These are phyloP conservation scores for Ptilodon capucinus DNA, from an alignment of 2,888 invertebrate species.

Conservation along the genomic window DNA sequence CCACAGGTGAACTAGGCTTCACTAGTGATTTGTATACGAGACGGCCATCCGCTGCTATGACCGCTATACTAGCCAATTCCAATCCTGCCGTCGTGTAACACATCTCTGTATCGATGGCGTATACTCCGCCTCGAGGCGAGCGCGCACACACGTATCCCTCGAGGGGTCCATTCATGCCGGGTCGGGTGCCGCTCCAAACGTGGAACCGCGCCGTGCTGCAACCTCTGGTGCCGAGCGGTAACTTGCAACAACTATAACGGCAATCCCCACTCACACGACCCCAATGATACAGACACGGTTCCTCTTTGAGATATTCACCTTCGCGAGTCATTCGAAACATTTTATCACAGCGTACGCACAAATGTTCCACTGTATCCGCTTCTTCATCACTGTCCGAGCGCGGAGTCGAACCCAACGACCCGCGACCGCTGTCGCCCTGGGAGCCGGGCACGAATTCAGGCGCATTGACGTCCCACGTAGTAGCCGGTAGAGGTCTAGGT, in stretches of 20 bases:
- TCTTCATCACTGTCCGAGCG: conserved; percentile 82
- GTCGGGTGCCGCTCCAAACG: conserved; percentile 89
- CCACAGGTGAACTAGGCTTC: conserved; percentile 89
- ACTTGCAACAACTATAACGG: conserved; percentile 86
- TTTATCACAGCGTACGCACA: conserved; percentile 88
- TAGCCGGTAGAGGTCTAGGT: conserved; percentile 59
- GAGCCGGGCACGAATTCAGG: conserved; percentile 85
- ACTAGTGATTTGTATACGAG: conserved; percentile 93
- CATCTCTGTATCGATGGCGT: conserved; percentile 98
- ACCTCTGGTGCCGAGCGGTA: conserved; percentile 78
- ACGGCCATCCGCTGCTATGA: conserved; percentile 88
- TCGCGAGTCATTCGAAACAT: conserved; percentile 87
- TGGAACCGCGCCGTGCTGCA: conserved; percentile 86
- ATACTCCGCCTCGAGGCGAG: conserved; percentile 83
- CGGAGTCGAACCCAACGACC: conserved; percentile 80
- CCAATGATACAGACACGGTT: conserved; percentile 94
- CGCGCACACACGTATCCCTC: conserved; percentile 85
- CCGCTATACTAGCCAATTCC: conserved; percentile 93
- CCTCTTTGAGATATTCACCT: conserved; percentile 87
- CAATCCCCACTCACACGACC: conserved; percentile 86
- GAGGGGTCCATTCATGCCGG: conserved; percentile 89
- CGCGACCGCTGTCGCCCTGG: conserved; percentile 80
- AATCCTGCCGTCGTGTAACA: conserved; percentile 93
- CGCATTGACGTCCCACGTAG: conserved; percentile 85
- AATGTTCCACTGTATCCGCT: conserved; percentile 81